A percentile compares a stretch with the other conserved stretches of the same genome.
Evolutionary conservation across 1,140 invertebrate species (phyloP).

Genomic region (Mizuhopecten yessoensis): DNA sequence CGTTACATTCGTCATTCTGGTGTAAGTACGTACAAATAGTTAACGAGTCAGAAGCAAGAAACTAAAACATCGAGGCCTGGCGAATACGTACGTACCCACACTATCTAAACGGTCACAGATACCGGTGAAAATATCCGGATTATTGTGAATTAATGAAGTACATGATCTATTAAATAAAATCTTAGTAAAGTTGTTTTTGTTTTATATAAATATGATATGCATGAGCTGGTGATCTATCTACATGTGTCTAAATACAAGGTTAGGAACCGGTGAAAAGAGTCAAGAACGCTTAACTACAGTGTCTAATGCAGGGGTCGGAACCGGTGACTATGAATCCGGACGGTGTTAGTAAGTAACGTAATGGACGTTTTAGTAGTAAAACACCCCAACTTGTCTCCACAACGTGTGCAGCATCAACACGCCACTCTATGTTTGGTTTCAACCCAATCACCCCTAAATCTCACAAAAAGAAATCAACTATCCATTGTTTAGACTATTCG

Average conservation of each 20-base stretch:
- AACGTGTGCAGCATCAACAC: conserved; percentile 37
- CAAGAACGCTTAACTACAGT: conserved; percentile 25
- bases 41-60: too few relatives aligned
- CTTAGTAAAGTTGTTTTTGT: neutral
- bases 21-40: neutral
- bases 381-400: conserved; percentile 29
- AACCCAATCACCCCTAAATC: conserved; percentile 32
- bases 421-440: conserved; percentile 32
- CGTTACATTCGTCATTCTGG: neutral
- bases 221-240: neutral
- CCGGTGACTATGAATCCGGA: neutral
- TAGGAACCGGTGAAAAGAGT: neutral
- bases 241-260: neutral
- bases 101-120: neutral
- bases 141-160: neutral
- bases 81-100: neutral
- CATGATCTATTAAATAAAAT: neutral
- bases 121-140: neutral
- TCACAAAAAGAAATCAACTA: conserved; percentile 39
- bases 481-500: conserved; percentile 33
- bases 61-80: neutral
- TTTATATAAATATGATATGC: neutral
- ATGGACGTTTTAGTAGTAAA: conserved; percentile 34
- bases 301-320: conserved; percentile 23
- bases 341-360: conserved; percentile 34